Percentiles rank a stretch among this genome's conserved stretches.
Evolutionary conservation across 2,113 vertebrate genomes (phyloP).

Genomic region (Diadophis punctatus): DNA sequence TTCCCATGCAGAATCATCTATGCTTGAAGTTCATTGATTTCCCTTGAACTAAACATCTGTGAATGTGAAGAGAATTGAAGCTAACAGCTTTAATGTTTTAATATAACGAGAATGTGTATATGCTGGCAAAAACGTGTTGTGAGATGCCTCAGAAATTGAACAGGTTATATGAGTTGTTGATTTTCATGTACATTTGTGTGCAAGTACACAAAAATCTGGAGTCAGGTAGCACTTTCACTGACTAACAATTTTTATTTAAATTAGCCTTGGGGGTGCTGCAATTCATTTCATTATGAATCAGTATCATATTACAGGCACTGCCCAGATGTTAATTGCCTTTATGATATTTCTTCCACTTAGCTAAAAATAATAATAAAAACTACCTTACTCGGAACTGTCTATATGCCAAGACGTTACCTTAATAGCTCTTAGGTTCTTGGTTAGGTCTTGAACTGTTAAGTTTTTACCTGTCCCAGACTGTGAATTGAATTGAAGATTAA

Average conservation of each 20-base stretch:
- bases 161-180: not conserved
- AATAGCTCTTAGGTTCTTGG: no score
- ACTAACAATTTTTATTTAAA: not conserved
- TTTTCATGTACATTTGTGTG: not conserved
- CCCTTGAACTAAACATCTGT: not conserved
- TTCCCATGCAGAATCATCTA: not conserved
- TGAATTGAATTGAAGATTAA: no score
- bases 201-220: not conserved
- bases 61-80: not conserved
- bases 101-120: not conserved
- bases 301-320: no score
- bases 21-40: conserved; percentile 5
- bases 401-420: no score
- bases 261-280: not conserved
- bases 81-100: not conserved
- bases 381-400: no score
- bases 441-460: no score
- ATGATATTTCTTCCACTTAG: no score
- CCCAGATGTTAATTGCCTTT: no score
- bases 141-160: not conserved
- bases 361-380: no score
- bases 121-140: not conserved
- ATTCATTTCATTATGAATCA: no score
- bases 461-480: no score
- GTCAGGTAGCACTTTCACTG: no score